Conservation (phyloP, 2,113 vertebrate genomes). For the Odocoileus hemionus region DNA sequence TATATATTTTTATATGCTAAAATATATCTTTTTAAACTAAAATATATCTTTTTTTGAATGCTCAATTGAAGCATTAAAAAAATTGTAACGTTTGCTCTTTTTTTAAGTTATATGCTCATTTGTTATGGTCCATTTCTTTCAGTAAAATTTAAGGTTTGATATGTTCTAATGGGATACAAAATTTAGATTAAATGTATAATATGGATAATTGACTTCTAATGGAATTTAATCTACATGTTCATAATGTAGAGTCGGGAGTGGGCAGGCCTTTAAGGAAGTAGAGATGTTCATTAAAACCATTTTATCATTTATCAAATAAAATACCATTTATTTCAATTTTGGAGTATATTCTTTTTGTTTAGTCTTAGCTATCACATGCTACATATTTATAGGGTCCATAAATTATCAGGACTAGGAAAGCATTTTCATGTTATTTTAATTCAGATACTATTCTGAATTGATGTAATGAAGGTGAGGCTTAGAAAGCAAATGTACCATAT, state of each 20-base stretch:
- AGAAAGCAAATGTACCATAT: not conserved
- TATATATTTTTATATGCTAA: not conserved
- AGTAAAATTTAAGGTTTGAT: conserved; percentile 24
- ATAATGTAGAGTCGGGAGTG: not conserved
- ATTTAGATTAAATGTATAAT: conserved; percentile 42
- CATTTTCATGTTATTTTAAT: not conserved
- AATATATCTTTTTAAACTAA: not conserved
- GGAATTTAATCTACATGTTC: conserved; percentile 11
- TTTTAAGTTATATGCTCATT: not conserved
- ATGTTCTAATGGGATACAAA: not conserved
- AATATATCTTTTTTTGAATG: not conserved
- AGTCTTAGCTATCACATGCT: not conserved
- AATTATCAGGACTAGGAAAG: not conserved
- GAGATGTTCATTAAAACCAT: conserved; percentile 1
- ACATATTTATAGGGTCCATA: not conserved
- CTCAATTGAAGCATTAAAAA: conserved; percentile 21
- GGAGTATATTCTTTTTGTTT: not conserved
- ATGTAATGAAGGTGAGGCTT: not conserved
- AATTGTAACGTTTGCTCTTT: not conserved
- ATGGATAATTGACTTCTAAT: conserved; percentile 40
- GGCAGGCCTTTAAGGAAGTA: not conserved
- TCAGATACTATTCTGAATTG: not conserved
- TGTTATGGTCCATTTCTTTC: not conserved
- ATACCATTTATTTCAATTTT: conserved; percentile 8
- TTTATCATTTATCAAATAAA: not conserved